Evolutionary conservation across 2,888 invertebrate genomes (phyloP).

Genomic region (Fragum sueziense): DNA sequence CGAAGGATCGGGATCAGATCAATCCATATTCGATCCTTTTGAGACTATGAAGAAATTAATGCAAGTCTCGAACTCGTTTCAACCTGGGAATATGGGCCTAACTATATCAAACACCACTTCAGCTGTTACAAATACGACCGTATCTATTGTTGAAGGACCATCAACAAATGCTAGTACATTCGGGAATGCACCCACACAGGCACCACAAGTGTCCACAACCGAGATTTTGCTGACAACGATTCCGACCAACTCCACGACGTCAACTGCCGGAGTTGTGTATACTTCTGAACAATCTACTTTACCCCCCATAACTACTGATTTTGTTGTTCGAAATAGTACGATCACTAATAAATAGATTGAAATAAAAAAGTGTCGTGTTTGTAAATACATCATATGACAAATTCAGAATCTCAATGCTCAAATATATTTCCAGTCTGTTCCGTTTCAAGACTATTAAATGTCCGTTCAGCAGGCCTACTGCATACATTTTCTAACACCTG

Average conservation of each 20-base stretch:
- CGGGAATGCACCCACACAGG: not conserved
- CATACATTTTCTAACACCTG: no score
- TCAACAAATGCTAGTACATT: not conserved
- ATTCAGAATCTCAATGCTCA: no score
- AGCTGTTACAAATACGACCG: not conserved
- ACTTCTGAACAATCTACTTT: not conserved
- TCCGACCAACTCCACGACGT: not conserved
- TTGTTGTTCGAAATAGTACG: no score
- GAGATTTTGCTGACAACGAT: not conserved
- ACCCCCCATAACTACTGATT: no score
- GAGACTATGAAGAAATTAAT: conserved; percentile 4
- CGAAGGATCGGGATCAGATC: not conserved
- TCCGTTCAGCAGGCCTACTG: no score
- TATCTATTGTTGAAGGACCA: not conserved
- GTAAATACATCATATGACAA: no score
- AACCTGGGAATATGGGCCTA: no score
- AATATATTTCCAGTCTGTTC: no score
- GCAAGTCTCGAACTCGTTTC: not conserved
- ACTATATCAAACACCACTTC: not conserved
- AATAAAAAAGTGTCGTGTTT: no score
- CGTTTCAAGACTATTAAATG: no score
- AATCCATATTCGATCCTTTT: not conserved
- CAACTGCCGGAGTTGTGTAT: not conserved
- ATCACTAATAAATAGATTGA: no score
- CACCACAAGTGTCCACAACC: not conserved